Conservation (phyloP, 2,888 invertebrate species). For the Rhopalosiphum nymphaeae region DNA sequence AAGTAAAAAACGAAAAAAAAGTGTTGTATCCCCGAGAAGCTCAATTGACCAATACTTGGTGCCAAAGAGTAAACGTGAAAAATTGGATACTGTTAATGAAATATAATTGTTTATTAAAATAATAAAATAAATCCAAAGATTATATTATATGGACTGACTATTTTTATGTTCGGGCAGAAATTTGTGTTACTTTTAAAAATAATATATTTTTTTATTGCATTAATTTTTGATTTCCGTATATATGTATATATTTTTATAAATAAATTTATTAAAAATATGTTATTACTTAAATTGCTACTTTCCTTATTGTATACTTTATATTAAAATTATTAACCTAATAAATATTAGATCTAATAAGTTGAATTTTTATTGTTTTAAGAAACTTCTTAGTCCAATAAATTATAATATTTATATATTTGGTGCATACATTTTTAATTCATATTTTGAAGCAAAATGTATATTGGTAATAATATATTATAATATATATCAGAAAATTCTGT, state of each 20-base stretch:
- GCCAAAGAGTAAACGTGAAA: not conserved
- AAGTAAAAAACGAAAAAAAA: slow-evolving; percentile 41
- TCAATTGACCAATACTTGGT: slow-evolving; percentile 25
- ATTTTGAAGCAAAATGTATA: no score
- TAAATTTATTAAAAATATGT: not conserved
- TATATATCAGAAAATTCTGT: no score
- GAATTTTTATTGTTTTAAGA: not conserved
- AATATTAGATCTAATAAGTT: not conserved
- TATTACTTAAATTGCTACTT: not conserved
- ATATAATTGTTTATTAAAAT: not conserved
- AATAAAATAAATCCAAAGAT: not conserved
- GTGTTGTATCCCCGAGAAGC: not conserved
- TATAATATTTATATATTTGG: not conserved
- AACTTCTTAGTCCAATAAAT: not conserved
- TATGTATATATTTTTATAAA: not conserved
- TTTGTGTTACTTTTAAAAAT: not conserved
- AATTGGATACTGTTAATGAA: slow-evolving; percentile 12
- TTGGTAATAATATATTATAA: no score
- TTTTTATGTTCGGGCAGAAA: not conserved
- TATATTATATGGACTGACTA: not conserved
- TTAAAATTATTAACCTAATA: not conserved
- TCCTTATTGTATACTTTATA: not conserved
- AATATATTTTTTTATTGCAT: not conserved
- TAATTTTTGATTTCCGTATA: not conserved
- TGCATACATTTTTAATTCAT: no score